phyloP scores from a whole-genome alignment of 1,140 invertebrate species.

The Formica exsecta region DNA sequence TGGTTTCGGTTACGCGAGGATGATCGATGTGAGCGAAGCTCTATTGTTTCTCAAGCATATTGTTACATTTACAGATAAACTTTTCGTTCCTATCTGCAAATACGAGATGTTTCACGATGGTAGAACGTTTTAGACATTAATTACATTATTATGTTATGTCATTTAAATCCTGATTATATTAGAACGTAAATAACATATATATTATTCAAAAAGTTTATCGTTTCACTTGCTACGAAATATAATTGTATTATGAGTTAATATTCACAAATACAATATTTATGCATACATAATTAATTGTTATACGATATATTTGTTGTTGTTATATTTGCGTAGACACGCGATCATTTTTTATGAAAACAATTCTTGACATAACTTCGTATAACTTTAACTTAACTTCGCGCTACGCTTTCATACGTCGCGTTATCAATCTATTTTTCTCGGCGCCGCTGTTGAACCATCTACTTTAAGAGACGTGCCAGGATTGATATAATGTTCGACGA shows the following conservation, averaged over 20 bases:
- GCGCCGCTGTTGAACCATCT: slow-evolving; percentile 31
- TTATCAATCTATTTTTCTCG: slow-evolving; percentile 59
- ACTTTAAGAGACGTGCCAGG: slow-evolving; percentile 67
- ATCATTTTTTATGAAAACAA: background rate
- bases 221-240: background rate
- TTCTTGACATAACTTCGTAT: background rate
- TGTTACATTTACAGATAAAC: background rate
- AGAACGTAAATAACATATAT: too few relatives aligned
- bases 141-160: too few relatives aligned
- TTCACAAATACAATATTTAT: slow-evolving; percentile 19
- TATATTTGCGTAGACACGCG: background rate
- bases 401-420: background rate
- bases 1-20: slow-evolving; percentile 10
- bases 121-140: too few relatives aligned
- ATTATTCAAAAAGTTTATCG: slow-evolving; percentile 6
- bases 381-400: background rate
- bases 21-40: slow-evolving; percentile 1
- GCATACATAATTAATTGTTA: background rate
- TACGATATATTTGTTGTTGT: too few relatives aligned
- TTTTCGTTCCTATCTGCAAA: background rate
- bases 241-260: background rate
- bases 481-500: slow-evolving; percentile 70
- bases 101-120: too few relatives aligned
- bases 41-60: background rate
- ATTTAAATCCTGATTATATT: too few relatives aligned